phyloP scores from a whole-genome alignment of 2,113 vertebrate genomes.

The Chascanopsetta lugubris region DNA sequence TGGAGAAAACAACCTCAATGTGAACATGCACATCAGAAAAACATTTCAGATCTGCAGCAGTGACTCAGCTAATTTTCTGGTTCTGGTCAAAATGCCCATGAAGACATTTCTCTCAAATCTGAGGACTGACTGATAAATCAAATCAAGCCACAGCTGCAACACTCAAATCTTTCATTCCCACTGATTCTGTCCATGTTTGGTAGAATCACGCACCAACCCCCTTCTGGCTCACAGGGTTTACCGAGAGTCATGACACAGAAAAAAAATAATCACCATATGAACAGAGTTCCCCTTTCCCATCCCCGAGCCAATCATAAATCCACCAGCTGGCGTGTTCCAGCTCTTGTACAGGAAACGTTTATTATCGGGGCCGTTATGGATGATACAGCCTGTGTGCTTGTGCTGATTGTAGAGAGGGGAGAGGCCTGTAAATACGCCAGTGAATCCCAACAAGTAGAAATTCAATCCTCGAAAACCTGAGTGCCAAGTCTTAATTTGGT shows the following conservation, averaged over 20 bases:
- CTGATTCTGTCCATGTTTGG: too few relatives aligned
- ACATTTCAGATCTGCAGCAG: too few relatives aligned
- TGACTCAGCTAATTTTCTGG: too few relatives aligned
- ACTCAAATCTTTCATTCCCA: too few relatives aligned
- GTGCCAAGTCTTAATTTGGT: slow-evolving; percentile 35
- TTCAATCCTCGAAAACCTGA: slow-evolving; percentile 23
- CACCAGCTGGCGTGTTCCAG: not conserved
- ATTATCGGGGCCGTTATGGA: slow-evolving; percentile 3
- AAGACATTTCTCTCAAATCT: not conserved
- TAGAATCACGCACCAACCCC: not conserved
- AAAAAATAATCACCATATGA: not conserved
- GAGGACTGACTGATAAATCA: too few relatives aligned
- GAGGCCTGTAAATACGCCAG: not conserved
- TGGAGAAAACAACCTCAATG: too few relatives aligned
- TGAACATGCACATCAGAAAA: too few relatives aligned
- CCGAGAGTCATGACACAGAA: slow-evolving; percentile 1
- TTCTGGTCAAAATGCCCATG: too few relatives aligned
- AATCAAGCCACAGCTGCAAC: too few relatives aligned
- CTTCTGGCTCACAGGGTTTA: not conserved
- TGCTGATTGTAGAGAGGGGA: not conserved
- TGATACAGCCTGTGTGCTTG: slow-evolving; percentile 15
- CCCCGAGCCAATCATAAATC: slow-evolving; percentile 1
- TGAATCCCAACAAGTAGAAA: slow-evolving; percentile 38
- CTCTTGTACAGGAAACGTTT: not conserved
- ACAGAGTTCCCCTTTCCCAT: slow-evolving; percentile 25